phyloP scores from a whole-genome alignment of 2,113 vertebrate species.

The Gavialis gangeticus region DNA sequence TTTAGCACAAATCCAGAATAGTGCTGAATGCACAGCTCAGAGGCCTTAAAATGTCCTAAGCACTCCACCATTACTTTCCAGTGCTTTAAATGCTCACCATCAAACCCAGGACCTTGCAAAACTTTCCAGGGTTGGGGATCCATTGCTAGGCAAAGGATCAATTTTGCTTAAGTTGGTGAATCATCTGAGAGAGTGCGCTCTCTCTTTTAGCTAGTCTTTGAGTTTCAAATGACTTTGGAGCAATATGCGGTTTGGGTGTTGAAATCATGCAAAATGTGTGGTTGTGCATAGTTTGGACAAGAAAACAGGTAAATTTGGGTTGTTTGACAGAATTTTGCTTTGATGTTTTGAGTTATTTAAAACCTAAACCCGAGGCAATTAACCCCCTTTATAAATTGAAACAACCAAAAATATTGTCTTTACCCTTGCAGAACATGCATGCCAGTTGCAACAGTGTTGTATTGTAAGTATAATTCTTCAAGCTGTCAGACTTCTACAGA shows the following conservation, averaged over 20 bases:
- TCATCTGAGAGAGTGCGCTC: not conserved
- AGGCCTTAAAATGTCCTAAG: too few relatives aligned
- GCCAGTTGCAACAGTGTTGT: not conserved
- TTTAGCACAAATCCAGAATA: too few relatives aligned
- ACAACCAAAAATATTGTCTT: not conserved
- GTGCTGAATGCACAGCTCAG: too few relatives aligned
- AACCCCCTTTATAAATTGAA: not conserved
- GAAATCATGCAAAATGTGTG: not conserved
- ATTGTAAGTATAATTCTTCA: not conserved
- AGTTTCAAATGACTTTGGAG: not conserved
- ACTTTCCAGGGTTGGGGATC: not conserved
- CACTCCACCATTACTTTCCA: not conserved
- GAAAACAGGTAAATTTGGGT: not conserved
- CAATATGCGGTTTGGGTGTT: not conserved
- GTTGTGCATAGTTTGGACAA: not conserved
- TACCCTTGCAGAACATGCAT: not conserved
- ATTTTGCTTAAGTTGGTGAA: not conserved
- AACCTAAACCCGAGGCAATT: not conserved
- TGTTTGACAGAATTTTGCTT: not conserved
- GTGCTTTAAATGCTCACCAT: not conserved
- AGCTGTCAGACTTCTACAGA: not conserved
- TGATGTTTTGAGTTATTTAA: not conserved
- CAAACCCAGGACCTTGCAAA: not conserved
- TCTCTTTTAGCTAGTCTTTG: not conserved
- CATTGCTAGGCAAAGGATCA: not conserved